A percentile compares a stretch with the other conserved stretches of the same genome.
These are phyloP conservation scores for Perca flavescens DNA, from an alignment of 2,113 vertebrate genomes.

Conservation along the genomic window DNA sequence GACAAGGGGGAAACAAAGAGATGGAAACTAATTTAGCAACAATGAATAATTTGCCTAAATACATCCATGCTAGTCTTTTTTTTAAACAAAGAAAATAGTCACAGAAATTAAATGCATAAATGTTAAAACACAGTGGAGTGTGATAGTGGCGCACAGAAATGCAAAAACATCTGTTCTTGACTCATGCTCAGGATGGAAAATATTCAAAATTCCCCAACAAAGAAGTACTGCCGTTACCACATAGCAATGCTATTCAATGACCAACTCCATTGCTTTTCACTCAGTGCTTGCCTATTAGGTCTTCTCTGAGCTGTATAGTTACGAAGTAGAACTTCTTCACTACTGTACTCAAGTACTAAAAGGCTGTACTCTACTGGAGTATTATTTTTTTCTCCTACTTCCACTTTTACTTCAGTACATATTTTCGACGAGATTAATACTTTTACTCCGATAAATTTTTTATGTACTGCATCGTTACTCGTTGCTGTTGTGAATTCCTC, in stretches of 20 bases:
- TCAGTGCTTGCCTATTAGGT: not conserved
- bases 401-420: no score
- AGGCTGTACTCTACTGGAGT: no score
- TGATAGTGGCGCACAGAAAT: not conserved
- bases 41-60: not conserved
- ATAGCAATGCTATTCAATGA: conserved; percentile 6
- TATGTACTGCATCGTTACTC: no score
- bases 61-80: not conserved
- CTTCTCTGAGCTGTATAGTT: not conserved
- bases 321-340: no score
- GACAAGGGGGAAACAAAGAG: conserved; percentile 38
- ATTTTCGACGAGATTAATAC: no score
- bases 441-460: no score
- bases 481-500: no score
- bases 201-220: conserved; percentile 10
- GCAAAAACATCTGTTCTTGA: not conserved
- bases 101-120: not conserved
- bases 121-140: not conserved
- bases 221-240: not conserved
- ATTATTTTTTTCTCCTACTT: no score
- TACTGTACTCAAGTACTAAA: no score
- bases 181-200: not conserved
- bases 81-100: not conserved
- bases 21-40: conserved; percentile 30
- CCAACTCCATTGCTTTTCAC: conserved; percentile 15